These are phyloP conservation scores for Pandemis corylana DNA, from an alignment of 2,888 invertebrate species.

Conservation along the genomic window DNA sequence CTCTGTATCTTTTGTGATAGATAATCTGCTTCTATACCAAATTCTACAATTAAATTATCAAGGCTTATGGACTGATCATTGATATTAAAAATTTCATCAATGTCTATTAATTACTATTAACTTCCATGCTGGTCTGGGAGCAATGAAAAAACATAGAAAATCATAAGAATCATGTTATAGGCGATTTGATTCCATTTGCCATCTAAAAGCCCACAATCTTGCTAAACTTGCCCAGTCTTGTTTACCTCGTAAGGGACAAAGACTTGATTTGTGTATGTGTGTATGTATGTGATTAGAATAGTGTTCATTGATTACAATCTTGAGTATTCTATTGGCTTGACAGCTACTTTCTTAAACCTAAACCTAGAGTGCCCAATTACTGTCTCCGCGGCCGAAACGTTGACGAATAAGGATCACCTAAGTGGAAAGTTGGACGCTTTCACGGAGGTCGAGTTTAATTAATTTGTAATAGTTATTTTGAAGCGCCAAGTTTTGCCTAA, in stretches of 20 bases:
- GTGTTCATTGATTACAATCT: neutral
- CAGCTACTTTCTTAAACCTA: neutral
- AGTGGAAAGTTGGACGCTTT: neutral
- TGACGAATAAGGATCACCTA: neutral
- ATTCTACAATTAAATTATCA: neutral
- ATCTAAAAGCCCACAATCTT: no score
- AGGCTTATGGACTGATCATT: no score
- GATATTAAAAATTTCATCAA: neutral
- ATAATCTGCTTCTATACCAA: neutral
- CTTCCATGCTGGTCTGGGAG: no score
- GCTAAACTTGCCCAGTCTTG: no score
- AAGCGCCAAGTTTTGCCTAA: neutral
- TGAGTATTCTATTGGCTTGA: neutral
- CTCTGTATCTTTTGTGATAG: neutral
- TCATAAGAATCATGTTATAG: no score
- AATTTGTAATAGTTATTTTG: constrained; percentile 1
- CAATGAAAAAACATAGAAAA: no score
- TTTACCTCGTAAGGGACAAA: no score
- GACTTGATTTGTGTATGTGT: no score
- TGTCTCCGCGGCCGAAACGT: neutral
- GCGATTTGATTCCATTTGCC: no score
- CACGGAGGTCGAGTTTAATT: neutral
- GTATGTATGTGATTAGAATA: no score
- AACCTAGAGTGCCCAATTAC: neutral
- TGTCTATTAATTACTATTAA: no score